Conservation (phyloP, 1,140 invertebrate genomes). For the Sitobion miscanthi region DNA sequence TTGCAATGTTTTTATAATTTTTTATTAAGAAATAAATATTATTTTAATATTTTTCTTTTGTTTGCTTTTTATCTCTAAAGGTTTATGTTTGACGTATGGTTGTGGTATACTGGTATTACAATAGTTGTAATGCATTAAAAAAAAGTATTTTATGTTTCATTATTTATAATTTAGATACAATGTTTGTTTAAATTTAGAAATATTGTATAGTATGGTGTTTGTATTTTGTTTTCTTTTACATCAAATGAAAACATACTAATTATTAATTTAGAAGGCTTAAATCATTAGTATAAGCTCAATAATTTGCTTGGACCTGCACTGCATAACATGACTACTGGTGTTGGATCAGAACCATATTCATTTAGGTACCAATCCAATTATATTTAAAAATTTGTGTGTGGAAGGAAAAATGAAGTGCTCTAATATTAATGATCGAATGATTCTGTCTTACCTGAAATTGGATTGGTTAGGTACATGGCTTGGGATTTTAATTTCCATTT, state of each 20-base stretch:
- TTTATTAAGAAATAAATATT: neutral
- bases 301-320: slow-evolving; percentile 47
- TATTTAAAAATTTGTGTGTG: neutral
- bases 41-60: slow-evolving; percentile 6
- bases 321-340: slow-evolving; percentile 46
- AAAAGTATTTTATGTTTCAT: neutral
- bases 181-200: neutral
- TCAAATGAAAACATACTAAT: neutral
- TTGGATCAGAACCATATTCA: slow-evolving; percentile 14
- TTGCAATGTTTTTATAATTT: neutral
- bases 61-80: slow-evolving; percentile 29
- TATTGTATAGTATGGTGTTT: slow-evolving; percentile 10
- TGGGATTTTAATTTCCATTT: neutral
- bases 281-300: slow-evolving; percentile 23
- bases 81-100: slow-evolving; percentile 8
- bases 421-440: neutral
- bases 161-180: slow-evolving; percentile 1
- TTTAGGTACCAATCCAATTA: slow-evolving; percentile 43
- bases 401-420: slow-evolving; percentile 41
- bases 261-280: slow-evolving; percentile 45
- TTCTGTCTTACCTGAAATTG: neutral
- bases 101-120: neutral
- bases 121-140: slow-evolving; percentile 8
- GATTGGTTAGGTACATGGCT: neutral
- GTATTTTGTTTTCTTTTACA: neutral